Evolutionary conservation across 2,797 vertebrate genomes (phyloP).

Genomic region (Masticophis lateralis): DNA sequence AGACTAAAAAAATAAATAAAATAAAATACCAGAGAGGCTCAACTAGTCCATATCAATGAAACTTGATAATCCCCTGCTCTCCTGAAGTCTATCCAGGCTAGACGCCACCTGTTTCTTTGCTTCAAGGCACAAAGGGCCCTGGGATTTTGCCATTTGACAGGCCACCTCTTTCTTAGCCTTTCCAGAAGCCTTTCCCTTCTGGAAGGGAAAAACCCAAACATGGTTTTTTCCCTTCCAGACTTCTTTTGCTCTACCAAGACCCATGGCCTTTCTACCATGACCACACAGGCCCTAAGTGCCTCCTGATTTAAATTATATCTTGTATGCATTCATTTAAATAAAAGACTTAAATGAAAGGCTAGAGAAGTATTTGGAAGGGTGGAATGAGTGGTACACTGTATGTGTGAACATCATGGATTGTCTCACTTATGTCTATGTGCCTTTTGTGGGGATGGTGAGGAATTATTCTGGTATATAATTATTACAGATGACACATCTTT

Average conservation of each 20-base stretch:
- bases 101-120: not conserved
- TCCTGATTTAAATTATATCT: constrained; percentile 17
- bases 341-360: constrained; percentile 40
- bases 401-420: constrained; percentile 45
- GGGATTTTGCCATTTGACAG: not conserved
- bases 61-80: not conserved
- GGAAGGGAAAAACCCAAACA: not conserved
- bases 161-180: not conserved
- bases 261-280: not conserved
- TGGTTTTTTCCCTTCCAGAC: not conserved
- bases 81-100: not conserved
- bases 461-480: constrained; percentile 45
- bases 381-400: constrained; percentile 54
- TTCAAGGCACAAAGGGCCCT: not conserved
- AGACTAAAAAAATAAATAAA: not conserved
- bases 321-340: constrained; percentile 33
- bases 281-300: not conserved
- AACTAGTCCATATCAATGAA: not conserved
- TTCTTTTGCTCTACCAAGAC: not conserved
- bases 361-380: constrained; percentile 58
- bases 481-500: constrained; percentile 45
- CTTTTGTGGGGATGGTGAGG: not conserved
- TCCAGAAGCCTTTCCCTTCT: not conserved
- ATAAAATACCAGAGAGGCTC: not conserved
- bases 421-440: constrained; percentile 12